Percentiles rank a stretch among this genome's conserved stretches.
Evolutionary conservation across 2,888 invertebrate species (phyloP).

Genomic region (Macrophya annulata): DNA sequence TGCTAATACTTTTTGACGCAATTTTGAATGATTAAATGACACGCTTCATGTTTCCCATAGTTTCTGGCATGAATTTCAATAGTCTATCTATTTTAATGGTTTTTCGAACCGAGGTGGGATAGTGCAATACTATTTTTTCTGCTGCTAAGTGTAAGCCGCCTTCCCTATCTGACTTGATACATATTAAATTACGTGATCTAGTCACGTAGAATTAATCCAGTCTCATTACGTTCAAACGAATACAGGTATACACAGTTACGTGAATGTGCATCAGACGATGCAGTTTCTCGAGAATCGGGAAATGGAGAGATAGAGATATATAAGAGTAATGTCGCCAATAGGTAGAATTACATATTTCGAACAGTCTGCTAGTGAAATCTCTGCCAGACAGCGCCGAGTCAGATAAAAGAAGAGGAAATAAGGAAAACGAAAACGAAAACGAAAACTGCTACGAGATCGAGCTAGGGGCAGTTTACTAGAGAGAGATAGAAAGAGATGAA

Average conservation of each 20-base stretch:
- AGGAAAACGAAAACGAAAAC: background rate
- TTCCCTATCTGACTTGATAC: background rate
- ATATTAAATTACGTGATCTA: background rate
- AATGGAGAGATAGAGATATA: background rate
- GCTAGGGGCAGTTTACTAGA: conserved; percentile 26
- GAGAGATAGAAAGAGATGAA: background rate
- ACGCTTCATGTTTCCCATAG: background rate
- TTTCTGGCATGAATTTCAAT: background rate
- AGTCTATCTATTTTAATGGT: background rate
- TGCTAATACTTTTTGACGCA: background rate
- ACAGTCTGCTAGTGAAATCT: background rate
- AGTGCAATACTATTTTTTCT: background rate
- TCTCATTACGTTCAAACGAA: background rate
- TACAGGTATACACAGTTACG: background rate
- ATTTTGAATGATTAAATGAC: background rate
- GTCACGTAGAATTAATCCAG: background rate
- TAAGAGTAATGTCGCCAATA: conserved; percentile 3
- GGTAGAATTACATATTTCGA: conserved; percentile 26
- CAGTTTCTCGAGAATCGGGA: background rate
- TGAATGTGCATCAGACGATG: background rate
- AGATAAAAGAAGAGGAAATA: conserved; percentile 12
- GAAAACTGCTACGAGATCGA: background rate
- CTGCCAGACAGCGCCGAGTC: conserved; percentile 2
- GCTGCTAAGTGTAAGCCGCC: too few species aligned
- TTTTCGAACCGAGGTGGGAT: background rate